A percentile compares a stretch with the other conserved stretches of the same genome.
phyloP scores from a whole-genome alignment of 2,888 invertebrate genomes.

The Epiblema foenella region DNA sequence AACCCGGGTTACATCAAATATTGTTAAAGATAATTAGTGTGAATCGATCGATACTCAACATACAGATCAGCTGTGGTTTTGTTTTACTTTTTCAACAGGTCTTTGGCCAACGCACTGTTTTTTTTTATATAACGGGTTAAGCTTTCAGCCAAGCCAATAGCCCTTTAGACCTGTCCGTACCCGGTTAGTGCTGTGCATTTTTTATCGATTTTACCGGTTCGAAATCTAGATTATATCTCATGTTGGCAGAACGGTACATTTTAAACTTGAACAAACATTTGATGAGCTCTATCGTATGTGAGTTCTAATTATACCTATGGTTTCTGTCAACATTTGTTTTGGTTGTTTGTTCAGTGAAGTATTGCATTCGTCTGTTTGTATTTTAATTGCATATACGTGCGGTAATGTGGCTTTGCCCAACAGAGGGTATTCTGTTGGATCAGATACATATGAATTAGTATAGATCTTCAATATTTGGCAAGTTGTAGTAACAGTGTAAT shows the following conservation, averaged over 20 bases:
- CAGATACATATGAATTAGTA: too few species aligned
- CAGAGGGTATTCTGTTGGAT: background rate
- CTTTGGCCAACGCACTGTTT: background rate
- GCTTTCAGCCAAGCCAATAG: slow-evolving; percentile 46
- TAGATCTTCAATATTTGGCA: too few species aligned
- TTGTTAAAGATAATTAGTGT: background rate
- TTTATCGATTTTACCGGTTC: slow-evolving; percentile 49
- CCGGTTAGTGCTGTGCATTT: slow-evolving; percentile 50
- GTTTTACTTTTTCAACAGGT: slow-evolving; percentile 4
- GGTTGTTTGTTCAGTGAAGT: slow-evolving; percentile 18
- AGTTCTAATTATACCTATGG: slow-evolving; percentile 8
- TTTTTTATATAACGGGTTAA: slow-evolving; percentile 40
- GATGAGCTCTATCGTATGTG: background rate
- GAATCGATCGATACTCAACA: background rate
- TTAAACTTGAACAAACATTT: slow-evolving; percentile 26
- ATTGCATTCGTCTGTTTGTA: slow-evolving; percentile 20
- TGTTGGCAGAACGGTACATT: slow-evolving; percentile 25
- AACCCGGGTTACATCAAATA: background rate
- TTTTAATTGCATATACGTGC: background rate
- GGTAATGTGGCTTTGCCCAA: background rate
- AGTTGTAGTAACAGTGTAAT: background rate
- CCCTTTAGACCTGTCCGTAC: slow-evolving; percentile 37
- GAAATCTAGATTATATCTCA: slow-evolving; percentile 25
- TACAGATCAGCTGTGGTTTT: slow-evolving; percentile 29
- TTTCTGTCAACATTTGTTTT: slow-evolving; percentile 18